These are phyloP conservation scores for Microchirus variegatus DNA, from an alignment of 2,797 vertebrate genomes.

Conservation along the genomic window DNA sequence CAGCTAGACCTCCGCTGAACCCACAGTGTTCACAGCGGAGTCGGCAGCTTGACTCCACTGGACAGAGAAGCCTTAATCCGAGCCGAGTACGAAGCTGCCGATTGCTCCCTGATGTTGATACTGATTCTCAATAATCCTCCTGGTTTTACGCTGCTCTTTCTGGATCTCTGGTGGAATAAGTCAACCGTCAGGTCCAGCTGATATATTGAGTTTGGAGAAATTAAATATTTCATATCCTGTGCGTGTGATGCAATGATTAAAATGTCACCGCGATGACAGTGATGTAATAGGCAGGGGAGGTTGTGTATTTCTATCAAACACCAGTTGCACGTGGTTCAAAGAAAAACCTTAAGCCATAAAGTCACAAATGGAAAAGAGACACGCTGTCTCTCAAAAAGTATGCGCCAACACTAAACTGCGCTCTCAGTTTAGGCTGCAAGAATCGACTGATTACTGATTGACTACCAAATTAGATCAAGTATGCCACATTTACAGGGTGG, in stretches of 20 bases:
- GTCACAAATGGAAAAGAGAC: too few species aligned
- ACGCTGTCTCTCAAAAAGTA: too few species aligned
- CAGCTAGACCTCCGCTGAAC: constrained; percentile 45
- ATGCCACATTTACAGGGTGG: too few species aligned
- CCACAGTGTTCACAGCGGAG: constrained; percentile 1
- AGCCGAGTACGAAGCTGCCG: constrained; percentile 41
- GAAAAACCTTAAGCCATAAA: too few species aligned
- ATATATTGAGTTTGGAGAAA: constrained; percentile 30
- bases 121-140: constrained; percentile 39
- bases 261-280: not conserved
- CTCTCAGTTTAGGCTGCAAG: too few species aligned
- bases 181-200: constrained; percentile 37
- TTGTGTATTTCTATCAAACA: too few species aligned
- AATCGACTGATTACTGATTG: too few species aligned
- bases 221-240: constrained; percentile 20
- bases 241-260: not conserved
- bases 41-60: constrained; percentile 42
- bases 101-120: constrained; percentile 22
- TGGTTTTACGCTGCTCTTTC: constrained; percentile 28
- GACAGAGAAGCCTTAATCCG: constrained; percentile 42
- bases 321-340: too few species aligned
- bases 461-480: too few species aligned
- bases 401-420: too few species aligned
- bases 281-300: not conserved
- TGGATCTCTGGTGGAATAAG: constrained; percentile 28